Evolutionary conservation across 2,888 invertebrate genomes (phyloP).

Genomic region (Autographa gamma): DNA sequence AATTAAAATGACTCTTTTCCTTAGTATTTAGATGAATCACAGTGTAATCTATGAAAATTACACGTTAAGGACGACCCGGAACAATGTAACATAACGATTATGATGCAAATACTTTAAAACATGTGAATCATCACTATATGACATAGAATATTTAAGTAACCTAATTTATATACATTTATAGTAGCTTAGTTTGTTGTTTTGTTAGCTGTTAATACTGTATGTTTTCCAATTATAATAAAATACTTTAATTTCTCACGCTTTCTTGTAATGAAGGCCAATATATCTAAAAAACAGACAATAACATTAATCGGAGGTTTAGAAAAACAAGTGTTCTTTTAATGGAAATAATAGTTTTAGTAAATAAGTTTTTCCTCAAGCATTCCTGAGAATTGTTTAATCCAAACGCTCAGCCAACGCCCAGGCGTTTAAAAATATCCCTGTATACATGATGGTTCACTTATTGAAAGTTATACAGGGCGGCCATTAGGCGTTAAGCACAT

Average conservation of each 20-base stretch:
- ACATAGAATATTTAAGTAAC: background rate
- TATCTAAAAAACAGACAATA: too few relatives aligned
- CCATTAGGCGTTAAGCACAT: conserved; percentile 16
- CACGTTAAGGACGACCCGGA: background rate
- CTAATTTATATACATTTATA: too few relatives aligned
- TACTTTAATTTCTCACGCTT: too few relatives aligned
- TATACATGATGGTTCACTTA: conserved; percentile 39
- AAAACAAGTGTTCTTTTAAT: too few relatives aligned
- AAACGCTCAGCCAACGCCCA: conserved; percentile 26
- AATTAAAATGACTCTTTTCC: background rate
- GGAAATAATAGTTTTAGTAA: background rate
- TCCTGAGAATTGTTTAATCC: conserved; percentile 21
- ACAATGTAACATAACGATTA: background rate
- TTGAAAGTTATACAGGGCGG: conserved; percentile 24
- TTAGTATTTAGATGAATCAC: background rate
- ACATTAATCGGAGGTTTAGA: too few relatives aligned
- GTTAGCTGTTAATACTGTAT: too few relatives aligned
- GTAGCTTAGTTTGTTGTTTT: too few relatives aligned
- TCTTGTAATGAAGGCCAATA: too few relatives aligned
- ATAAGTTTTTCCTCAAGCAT: conserved; percentile 7
- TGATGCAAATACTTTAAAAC: background rate
- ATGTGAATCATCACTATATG: background rate
- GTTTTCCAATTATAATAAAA: too few relatives aligned
- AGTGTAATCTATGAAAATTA: background rate
- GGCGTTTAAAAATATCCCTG: conserved; percentile 39